These are phyloP conservation scores for Eupithecia subfuscata DNA, from an alignment of 2,888 invertebrate species.

Conservation along the genomic window DNA sequence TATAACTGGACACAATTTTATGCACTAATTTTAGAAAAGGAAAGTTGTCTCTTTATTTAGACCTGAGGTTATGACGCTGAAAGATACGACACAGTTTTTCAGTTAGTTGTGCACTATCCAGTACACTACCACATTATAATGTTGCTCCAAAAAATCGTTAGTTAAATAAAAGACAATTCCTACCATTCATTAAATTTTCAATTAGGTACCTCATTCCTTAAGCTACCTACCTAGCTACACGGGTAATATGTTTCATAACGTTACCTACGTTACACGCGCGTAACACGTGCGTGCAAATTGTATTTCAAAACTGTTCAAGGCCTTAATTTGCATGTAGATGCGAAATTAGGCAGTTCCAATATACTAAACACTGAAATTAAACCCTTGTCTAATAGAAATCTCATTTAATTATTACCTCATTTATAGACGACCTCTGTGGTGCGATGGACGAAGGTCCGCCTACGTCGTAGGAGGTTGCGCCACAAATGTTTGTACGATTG, in stretches of 20 bases:
- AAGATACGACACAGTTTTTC: not conserved
- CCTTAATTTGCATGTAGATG: slow-evolving; percentile 4
- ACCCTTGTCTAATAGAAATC: not conserved
- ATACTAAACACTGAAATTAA: not conserved
- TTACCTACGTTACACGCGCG: not conserved
- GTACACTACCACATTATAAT: not conserved
- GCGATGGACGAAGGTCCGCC: too few species aligned
- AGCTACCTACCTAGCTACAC: too few species aligned
- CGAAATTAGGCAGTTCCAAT: not conserved
- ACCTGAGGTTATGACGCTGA: not conserved
- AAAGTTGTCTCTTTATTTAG: too few species aligned
- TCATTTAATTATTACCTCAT: not conserved
- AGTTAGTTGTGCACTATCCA: too few species aligned
- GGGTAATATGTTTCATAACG: not conserved
- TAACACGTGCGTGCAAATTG: slow-evolving; percentile 2
- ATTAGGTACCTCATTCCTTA: not conserved
- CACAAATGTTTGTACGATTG: too few species aligned
- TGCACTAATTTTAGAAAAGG: not conserved
- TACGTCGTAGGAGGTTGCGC: too few species aligned
- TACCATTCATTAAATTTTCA: not conserved
- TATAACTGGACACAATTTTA: not conserved
- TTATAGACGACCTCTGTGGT: too few species aligned
- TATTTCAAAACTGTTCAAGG: not conserved
- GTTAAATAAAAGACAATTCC: not conserved
- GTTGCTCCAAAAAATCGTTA: not conserved